These are phyloP conservation scores for Pitangus sulphuratus DNA, from an alignment of 2,797 vertebrate species.

Conservation along the genomic window DNA sequence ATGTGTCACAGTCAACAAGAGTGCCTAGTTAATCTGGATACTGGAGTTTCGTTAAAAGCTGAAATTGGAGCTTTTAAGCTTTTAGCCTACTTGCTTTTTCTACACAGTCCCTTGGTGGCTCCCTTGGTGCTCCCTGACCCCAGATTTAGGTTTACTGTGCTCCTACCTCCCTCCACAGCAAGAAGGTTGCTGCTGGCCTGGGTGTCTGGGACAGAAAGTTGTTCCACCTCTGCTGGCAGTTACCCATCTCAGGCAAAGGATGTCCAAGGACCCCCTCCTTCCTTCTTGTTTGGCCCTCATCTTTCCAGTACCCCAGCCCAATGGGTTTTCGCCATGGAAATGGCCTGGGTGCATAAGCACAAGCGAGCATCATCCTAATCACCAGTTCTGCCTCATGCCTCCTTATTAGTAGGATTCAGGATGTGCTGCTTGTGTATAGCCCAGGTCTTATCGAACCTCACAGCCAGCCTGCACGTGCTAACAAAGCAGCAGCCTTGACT, in stretches of 20 bases:
- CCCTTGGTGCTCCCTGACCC: too few species aligned
- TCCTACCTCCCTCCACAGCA: background rate
- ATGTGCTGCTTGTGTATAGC: background rate
- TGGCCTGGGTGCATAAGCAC: background rate
- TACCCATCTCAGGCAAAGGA: too few species aligned
- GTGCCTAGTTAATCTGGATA: background rate
- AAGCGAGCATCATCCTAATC: background rate
- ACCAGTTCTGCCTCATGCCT: rapidly evolving
- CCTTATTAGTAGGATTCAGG: background rate
- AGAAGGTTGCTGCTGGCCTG: background rate
- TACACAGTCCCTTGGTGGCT: rapidly evolving
- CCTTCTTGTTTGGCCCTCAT: background rate
- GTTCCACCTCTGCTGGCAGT: background rate
- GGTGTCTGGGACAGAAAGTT: background rate
- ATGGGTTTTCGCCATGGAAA: background rate
- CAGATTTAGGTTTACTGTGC: background rate
- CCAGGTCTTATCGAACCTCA: background rate
- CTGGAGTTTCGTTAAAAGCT: background rate
- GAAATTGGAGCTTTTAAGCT: background rate
- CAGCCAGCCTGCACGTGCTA: background rate
- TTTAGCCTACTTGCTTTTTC: background rate
- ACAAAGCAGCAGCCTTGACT: background rate
- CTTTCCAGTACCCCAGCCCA: background rate
- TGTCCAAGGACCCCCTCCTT: background rate
- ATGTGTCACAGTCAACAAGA: background rate